These are phyloP conservation scores for Cheilosia vernalis DNA, from an alignment of 2,888 invertebrate genomes.

Conservation along the genomic window DNA sequence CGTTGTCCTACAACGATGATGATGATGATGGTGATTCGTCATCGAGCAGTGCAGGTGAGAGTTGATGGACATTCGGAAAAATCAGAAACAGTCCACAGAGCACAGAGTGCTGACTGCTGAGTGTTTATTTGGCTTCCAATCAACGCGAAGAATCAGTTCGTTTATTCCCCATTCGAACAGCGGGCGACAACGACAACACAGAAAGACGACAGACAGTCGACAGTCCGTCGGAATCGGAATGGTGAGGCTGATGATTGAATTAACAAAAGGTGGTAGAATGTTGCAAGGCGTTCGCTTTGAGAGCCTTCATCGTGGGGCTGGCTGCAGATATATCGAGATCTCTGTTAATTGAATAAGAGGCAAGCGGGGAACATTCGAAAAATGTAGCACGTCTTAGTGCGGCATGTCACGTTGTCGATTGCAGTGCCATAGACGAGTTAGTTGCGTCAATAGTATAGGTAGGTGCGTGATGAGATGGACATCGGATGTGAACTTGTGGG, in stretches of 20 bases:
- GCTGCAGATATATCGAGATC: conserved; percentile 58
- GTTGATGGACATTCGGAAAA: conserved; percentile 55
- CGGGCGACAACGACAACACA: conserved; percentile 3
- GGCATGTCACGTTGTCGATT: conserved; percentile 61
- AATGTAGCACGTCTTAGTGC: conserved; percentile 66
- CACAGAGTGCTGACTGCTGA: conserved; percentile 11
- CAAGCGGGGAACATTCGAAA: conserved; percentile 64
- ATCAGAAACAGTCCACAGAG: conserved; percentile 15
- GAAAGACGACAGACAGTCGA: conserved; percentile 5
- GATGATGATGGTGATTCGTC: conserved; percentile 62
- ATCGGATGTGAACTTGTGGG: conserved; percentile 63
- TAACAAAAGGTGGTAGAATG: conserved; percentile 74
- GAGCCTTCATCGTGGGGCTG: conserved; percentile 5
- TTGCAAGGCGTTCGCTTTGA: conserved; percentile 53
- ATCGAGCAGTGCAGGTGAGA: conserved; percentile 47
- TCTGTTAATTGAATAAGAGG: conserved; percentile 72
- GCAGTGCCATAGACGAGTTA: conserved; percentile 42
- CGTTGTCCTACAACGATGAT: conserved; percentile 20
- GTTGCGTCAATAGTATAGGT: conserved; percentile 35
- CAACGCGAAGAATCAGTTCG: conserved; percentile 75
- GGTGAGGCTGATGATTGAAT: conserved; percentile 68
- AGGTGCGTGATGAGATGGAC: conserved; percentile 28
- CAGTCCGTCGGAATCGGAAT: conserved; percentile 51
- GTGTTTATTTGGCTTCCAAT: conserved; percentile 73
- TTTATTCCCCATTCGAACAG: conserved; percentile 58